Base-by-base conservation (phyloP, 2,797 vertebrate species). In the Distichodus sexfasciatus region DNA sequence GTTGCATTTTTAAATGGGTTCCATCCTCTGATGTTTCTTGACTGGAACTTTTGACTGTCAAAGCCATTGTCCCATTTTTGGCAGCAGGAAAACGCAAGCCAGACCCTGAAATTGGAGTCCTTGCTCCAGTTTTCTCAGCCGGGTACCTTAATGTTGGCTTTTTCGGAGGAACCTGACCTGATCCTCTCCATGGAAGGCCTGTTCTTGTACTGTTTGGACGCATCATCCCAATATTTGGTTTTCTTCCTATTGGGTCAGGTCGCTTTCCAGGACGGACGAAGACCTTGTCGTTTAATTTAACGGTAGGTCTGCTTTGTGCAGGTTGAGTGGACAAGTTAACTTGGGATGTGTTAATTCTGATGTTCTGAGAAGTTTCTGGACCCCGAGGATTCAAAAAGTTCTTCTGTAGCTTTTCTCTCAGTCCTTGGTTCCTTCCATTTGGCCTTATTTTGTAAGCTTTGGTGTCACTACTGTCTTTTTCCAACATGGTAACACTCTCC, bases 161-260 rank as follows among this genome's bases (percentile, higher is more conserved):
- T 51, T 75, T 87, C 9, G 78, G 40, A 67, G 62, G 50, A 12
- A 71, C 67, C 1, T 58, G 36, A 33, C 69, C 59, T 54, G 69
- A 3, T 19, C 17, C 75, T 50, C 46, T 70, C 3, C 14, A 10
- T 46, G 64, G 78, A 2, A 73, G 48, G 9, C 46, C 61, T 3
- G 36, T 38, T 78, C 79, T 83, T 21, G 80, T 86, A 58, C 28
- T 26, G 47, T 88, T 89, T 1, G 72, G 61, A 53, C 31, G 73
- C 1, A 41, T 19, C 9, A 11, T 9, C 10, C 68, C 71, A n/a
- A 57, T 7, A 4, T 76, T 75, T 48, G 76, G 78, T 55, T 71
- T 81, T n/a, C n/a, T n/a, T 66, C 40, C 82, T 41, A 59, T 41
- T 35, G 69, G 26, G 7, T 47, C 6, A 35, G 62, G 51, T 44